Evolutionary conservation across 2,888 invertebrate genomes (phyloP), one percentile per base, ranked within the genome.

Genomic region (Disparrhopalites patrizii): DNA sequence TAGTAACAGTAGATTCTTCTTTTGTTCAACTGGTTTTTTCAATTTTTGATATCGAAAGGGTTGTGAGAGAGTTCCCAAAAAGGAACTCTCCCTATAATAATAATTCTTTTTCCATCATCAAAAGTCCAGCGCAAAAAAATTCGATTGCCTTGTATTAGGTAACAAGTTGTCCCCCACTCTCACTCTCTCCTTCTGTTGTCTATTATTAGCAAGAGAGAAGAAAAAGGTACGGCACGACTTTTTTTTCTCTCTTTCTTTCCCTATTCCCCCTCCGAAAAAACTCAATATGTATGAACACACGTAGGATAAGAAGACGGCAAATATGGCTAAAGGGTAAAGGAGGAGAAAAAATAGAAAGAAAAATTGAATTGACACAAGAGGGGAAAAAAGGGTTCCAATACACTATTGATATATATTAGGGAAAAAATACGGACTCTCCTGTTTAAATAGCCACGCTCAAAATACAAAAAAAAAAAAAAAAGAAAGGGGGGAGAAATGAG

Each of bases 121-220:
- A 64, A 64, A 64, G 64, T 64, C 64, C 64, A 64, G 56, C 56
- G 64, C 64, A 64, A 64, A 64, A n/a, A 64, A 64, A 64, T 64
- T 5, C 30, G 51, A 20, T 15, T 23, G 13, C 47, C 47, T 23
- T 47, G 25, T 47, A n/a, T n/a, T n/a, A n/a, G 47, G 47, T 23
- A 23, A 47, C 20, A 40, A n/a, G n/a, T n/a, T n/a, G n/a, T n/a
- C n/a, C n/a, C n/a, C n/a, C n/a, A n/a, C n/a, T n/a, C n/a, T 7
- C n/a, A 25, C 47, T 47, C 23, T 2, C 5, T 20, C 23, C 20
- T 47, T n/a, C 23, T 20, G 47, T 47, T 23, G n/a, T n/a, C 23
- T 47, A 47, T 47, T 47, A 47, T 47, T 3, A 47, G 47, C 25
- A 47, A n/a, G n/a, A n/a, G n/a, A n/a, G n/a, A n/a, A n/a, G n/a